Evolutionary conservation across 2,113 vertebrate species (phyloP), one percentile per base, ranked within the genome.

Genomic region (Pholis gunnellus): DNA sequence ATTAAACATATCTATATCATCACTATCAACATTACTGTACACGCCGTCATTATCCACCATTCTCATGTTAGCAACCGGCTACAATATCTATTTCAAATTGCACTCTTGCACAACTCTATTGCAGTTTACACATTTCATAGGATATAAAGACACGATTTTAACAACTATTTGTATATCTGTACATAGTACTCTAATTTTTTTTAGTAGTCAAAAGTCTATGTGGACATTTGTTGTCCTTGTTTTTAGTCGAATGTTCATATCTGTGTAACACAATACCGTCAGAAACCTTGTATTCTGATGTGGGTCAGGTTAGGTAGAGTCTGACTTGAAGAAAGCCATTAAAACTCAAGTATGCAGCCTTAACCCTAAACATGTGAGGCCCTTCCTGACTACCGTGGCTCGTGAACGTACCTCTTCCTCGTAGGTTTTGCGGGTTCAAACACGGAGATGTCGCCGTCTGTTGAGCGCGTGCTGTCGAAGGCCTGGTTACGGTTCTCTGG

Each of bases 391-490:
- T 66, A 17, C 42, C 14, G 64, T 20, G 44, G 9, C 5, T 15
- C 29, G 3, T 48, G 9, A 69, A 71, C 75, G 1, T 73, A 94
- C 93, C 91, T 83, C 25, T 5, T 70, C 25, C 8, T 82, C 1
- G 52, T 20, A 2, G 79, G 60, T 61, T 77, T 81, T 0, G 60
- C 2, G 4, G 78, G 4, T 42, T 95, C 92, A 38, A 66, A 54
- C 0, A 85, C 18, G 1, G 95, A 94, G 11, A 15, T 13, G 15
- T 95, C 94, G 0, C 84, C 88, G 2, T 92, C 92, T 0, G 85
- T 64, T 0, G 91, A 93, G 0, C 2, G 0, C 0, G 91, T 88
- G 89, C 86, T 95, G 13, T 95, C 94, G 75, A 95, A 96, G 18
- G 61, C 89, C 40, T 70, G 59, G 36, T 91, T 95, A 7, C 82